A percentile compares a stretch with the other conserved stretches of the same genome.
Conservation (phyloP, 2,888 invertebrate species). For the Eustalomyia histrio region DNA sequence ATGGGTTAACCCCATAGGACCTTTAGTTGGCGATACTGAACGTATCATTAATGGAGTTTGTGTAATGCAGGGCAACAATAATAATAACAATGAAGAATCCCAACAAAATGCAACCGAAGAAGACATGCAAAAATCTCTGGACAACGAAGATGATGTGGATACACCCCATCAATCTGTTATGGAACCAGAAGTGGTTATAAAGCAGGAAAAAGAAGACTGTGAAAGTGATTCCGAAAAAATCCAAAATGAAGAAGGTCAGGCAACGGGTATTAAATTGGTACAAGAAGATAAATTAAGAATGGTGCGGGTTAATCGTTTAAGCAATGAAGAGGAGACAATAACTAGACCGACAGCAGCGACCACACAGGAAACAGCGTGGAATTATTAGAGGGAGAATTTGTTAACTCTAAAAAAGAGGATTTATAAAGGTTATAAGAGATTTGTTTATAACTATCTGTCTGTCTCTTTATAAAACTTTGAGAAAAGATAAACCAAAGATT, state of each 20-base stretch:
- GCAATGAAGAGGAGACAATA: conserved; percentile 69
- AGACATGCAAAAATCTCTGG: conserved; percentile 56
- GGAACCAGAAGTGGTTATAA: conserved; percentile 78
- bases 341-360: conserved; percentile 14
- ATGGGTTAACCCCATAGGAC: conserved; percentile 91
- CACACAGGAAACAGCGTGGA: conserved; percentile 67
- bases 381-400: conserved; percentile 67
- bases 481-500: conserved; percentile 48
- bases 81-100: conserved; percentile 84
- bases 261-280: conserved; percentile 69
- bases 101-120: conserved; percentile 76
- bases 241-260: conserved; percentile 31
- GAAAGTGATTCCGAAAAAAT: conserved; percentile 69
- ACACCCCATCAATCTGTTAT: conserved; percentile 76
- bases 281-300: conserved; percentile 75
- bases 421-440: neutral
- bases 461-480: conserved; percentile 53
- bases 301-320: conserved; percentile 73
- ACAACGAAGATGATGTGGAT: conserved; percentile 61
- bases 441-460: neutral
- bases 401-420: neutral
- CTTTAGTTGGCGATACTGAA: conserved; percentile 77
- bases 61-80: conserved; percentile 85
- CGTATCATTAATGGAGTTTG: conserved; percentile 96
- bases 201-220: conserved; percentile 77